phyloP scores from a whole-genome alignment of 2,888 invertebrate genomes.

The Calameuta filiformis region DNA sequence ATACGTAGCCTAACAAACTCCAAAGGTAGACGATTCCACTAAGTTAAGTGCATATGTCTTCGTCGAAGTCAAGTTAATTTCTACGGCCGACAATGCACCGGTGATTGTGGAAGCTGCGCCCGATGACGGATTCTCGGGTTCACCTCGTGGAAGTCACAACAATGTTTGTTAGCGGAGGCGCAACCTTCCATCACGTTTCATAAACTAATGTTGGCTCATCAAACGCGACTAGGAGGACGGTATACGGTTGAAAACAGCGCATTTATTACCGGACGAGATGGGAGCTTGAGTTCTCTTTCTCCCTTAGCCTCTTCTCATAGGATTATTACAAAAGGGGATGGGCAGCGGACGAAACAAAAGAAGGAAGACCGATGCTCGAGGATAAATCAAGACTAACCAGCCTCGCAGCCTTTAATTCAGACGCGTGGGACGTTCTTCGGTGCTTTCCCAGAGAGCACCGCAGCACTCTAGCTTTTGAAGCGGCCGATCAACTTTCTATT shows the following conservation, averaged over 20 bases:
- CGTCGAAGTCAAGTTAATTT: constrained; percentile 47
- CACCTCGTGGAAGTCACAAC: constrained; percentile 62
- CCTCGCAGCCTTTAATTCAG: constrained; percentile 56
- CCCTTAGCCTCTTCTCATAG: constrained; percentile 35
- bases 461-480: neutral
- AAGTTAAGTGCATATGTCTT: constrained; percentile 29
- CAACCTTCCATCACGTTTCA: constrained; percentile 51
- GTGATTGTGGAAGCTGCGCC: constrained; percentile 49
- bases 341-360: constrained; percentile 49
- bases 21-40: neutral
- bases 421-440: constrained; percentile 51
- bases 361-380: constrained; percentile 57
- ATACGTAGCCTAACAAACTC: neutral
- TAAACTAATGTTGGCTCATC: constrained; percentile 53
- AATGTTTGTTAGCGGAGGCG: constrained; percentile 51
- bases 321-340: constrained; percentile 49
- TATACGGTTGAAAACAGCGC: constrained; percentile 55
- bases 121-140: constrained; percentile 58
- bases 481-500: neutral
- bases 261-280: constrained; percentile 54
- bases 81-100: constrained; percentile 51
- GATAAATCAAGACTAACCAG: constrained; percentile 65
- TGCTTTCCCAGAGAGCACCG: neutral
- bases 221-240: constrained; percentile 34
- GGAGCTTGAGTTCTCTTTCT: constrained; percentile 19